Base-by-base conservation (phyloP, 2,888 invertebrate genomes). In the Strigamia maritima region DNA sequence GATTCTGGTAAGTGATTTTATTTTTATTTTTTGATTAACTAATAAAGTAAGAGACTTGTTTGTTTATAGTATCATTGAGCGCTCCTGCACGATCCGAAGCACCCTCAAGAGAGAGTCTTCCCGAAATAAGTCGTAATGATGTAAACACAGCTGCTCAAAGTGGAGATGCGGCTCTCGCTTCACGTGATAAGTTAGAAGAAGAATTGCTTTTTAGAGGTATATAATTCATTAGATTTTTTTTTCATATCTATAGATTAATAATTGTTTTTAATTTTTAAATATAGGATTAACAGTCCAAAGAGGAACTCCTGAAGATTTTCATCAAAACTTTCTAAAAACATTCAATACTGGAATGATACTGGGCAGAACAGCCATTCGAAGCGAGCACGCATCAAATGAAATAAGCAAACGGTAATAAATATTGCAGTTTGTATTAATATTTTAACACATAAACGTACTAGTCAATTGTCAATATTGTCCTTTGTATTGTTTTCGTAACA, bases 221-320 rank as follows among this genome's bases (percentile, higher is more conserved):
- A 16, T 38, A 40, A 22, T 76, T 76, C 12, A n/a, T 38, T 44
- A 40, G n/a, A n/a, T 10, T 16, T 40, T 19, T 40, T 19, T 2
- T 31, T 76, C 8, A 19, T 16, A 14, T 10, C 4, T 19, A 78
- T 24, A 65, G 65, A 19, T 78, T 2, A 16, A 35, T n/a, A 75
- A 31, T 12, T 7, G 12, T 22, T 65, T 65, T 65, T 65, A 0
- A 2, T 28, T 22, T 10, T 77, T 78, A 16, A 28, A 60, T n/a
- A 19, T 35, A 79, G 79, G 79, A 38, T 44, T 79, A 75, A 75
- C 75, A 10, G 40, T 79, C 4, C 79, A 79, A 31, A 38, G 40
- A 22, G 79, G 79, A 22, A 75, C 75, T 44, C 74, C 79, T n/a
- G 79, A 79, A 75, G 79, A 79, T 79, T 79, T 79, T 75, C 79